Evolutionary conservation across 2,113 vertebrate species (phyloP), one percentile per base, ranked within the genome.

Genomic region (Alexandromys fortis): DNA sequence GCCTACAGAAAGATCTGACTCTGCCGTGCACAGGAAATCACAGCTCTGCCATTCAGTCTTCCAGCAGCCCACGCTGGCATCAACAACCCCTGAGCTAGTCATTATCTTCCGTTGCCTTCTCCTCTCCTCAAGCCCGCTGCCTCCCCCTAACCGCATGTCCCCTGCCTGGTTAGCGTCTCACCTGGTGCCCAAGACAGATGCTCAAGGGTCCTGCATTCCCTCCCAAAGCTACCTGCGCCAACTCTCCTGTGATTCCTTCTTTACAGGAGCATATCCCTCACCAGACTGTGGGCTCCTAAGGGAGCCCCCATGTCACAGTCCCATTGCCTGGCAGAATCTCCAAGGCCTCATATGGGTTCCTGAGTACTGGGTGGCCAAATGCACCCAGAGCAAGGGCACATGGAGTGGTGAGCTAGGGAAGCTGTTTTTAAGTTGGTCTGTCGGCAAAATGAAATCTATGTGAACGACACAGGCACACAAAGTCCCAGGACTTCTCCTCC

Each of bases 1-100:
- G 49, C 81, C 95, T 78, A 75, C 86, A 83, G 52, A 95, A 73
- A 95, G 61, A 85, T n/a, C 87, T 70, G 86, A 58, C 86, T 95
- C 95, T 95, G 68, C 89, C 90, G 94, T 89, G 96, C 73, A 95
- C 10, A 86, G 76, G 55, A 95, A 87, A 88, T 94, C 76, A 65
- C 85, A 95, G 81, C 79, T 92, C 91, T 93, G 65, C 86, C 92
- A 72, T 91, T 93, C 58, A 86, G 55, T 77, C 70, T 76, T 82
- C 61, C 68, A 76, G 78, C 49, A 88, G 28, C 63, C 94, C 89
- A 92, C 10, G 0, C 22, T 52, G 21, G 28, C 78, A 93, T 95
- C 75, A 89, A 55, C 75, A 49, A 70, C 26, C 22, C 72, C 58
- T 94, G 92, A 90, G 67, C 30, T 73, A 86, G 47, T 79, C 94